A percentile compares a stretch with the other conserved stretches of the same genome.
These are phyloP conservation scores for Galerucella calmariensis DNA, from an alignment of 2,888 invertebrate genomes.

Conservation along the genomic window DNA sequence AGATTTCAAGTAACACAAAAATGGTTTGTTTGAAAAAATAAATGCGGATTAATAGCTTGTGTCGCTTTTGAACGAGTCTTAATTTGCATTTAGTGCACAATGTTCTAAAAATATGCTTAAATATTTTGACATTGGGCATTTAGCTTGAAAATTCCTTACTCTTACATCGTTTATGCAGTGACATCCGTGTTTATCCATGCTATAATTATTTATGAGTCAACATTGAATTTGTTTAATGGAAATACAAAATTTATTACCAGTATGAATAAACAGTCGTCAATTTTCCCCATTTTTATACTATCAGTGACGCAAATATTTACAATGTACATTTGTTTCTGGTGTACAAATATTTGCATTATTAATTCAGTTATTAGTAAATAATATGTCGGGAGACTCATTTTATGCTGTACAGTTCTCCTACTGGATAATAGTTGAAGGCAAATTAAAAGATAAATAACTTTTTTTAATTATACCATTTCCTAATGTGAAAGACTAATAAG, in stretches of 20 bases:
- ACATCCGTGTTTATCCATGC: background rate
- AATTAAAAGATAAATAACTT: no score
- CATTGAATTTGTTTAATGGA: background rate
- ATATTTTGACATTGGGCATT: background rate
- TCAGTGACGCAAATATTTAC: background rate
- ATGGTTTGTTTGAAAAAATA: no score
- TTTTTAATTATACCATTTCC: no score
- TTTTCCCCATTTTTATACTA: background rate
- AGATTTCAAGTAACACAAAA: no score
- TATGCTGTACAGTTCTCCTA: no score
- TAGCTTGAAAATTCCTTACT: background rate
- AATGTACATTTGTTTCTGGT: background rate
- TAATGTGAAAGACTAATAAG: no score
- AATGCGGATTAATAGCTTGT: no score
- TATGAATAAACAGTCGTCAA: conserved; percentile 5
- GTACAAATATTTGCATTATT: conserved; percentile 1
- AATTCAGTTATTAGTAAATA: background rate
- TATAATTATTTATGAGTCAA: background rate
- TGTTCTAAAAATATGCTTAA: no score
- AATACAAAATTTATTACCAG: conserved; percentile 1
- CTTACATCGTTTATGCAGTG: background rate
- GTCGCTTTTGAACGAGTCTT: no score
- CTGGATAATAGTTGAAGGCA: no score
- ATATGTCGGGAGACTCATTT: background rate
- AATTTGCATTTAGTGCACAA: no score